Evolutionary conservation across 2,113 vertebrate genomes (phyloP), one percentile per base, ranked within the genome.

Genomic region (Monopterus albus): DNA sequence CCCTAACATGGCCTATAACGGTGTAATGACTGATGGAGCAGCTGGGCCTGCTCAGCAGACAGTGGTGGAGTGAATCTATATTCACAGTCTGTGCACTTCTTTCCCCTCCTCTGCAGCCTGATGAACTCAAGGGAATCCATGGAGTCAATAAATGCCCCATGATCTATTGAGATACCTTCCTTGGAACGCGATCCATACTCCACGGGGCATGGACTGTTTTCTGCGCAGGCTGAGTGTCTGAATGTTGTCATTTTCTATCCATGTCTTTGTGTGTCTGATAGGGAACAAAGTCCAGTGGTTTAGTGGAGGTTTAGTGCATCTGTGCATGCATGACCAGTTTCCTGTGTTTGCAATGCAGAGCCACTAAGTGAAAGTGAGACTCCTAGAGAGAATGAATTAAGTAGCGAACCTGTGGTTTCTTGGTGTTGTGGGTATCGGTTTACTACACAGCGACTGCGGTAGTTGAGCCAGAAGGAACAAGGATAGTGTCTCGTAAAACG

Each of bases 1-100:
- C 73, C 86, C 82, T 75, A 88, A 86, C 81, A 85, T 65, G 75
- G 83, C 59, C 83, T 83, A 72, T 88, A 85, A 88, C 82, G 78
- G 72, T 80, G 62, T 50, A 36, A 10, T 43, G 75, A 73, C 81
- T 83, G 86, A 87, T 78, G 71, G 72, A 78, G 62, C 69, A 60
- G 71, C 65, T 56, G 2, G 49, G 63, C 71, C 74, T 75, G 70
- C 64, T 80, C 81, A 86, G 82, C 75, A 84, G 79, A 86, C 83
- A 65, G 83, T 58, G 71, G 76, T 45, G 6, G 40, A 81, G 57
- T 68, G 66, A 80, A 88, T 91, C 87, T 86, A 91, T 89, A 91
- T 84, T 87, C 87, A n/a, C n/a, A 72, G 81, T 83, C 84, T 84
- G 36, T 50, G 79, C 77, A 62, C 63, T 81, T 69, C 68, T 14